A percentile compares a stretch with the other conserved stretches of the same genome.
phyloP scores from a whole-genome alignment of 2,888 invertebrate genomes.

The Lamproptera curius region DNA sequence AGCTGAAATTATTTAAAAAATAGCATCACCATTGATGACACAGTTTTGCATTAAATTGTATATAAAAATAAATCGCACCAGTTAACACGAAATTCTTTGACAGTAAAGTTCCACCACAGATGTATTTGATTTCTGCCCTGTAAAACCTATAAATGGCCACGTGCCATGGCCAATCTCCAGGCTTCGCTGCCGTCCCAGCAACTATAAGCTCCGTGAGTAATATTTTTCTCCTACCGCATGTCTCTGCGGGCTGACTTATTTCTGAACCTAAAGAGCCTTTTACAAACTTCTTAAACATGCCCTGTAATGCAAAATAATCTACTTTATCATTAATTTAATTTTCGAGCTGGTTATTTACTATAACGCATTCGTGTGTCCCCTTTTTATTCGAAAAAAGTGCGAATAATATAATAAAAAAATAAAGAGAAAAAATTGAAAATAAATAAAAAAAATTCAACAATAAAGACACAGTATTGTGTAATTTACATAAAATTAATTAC shows the following conservation, averaged over 20 bases:
- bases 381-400: too few relatives aligned
- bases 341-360: too few relatives aligned
- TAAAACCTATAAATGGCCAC: constrained; percentile 44
- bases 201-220: constrained; percentile 45
- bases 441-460: too few relatives aligned
- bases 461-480: too few relatives aligned
- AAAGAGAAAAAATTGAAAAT: too few relatives aligned
- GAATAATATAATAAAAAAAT: too few relatives aligned
- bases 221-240: constrained; percentile 45
- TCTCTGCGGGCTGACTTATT: not conserved
- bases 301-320: constrained; percentile 3
- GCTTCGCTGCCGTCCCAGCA: constrained; percentile 40
- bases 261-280: not conserved
- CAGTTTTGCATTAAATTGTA: too few relatives aligned
- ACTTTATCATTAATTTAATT: too few relatives aligned
- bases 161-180: constrained; percentile 65
- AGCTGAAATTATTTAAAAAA: constrained; percentile 31
- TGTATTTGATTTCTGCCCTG: constrained; percentile 37
- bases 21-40: too few relatives aligned
- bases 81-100: constrained; percentile 43
- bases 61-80: too few relatives aligned
- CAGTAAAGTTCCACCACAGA: constrained; percentile 54
- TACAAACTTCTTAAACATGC: constrained; percentile 9
- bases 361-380: too few relatives aligned
- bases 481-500: too few relatives aligned